Evolutionary conservation across 2,113 vertebrate genomes (phyloP), one percentile per base, ranked within the genome.

Genomic region (Pogona vitticeps): DNA sequence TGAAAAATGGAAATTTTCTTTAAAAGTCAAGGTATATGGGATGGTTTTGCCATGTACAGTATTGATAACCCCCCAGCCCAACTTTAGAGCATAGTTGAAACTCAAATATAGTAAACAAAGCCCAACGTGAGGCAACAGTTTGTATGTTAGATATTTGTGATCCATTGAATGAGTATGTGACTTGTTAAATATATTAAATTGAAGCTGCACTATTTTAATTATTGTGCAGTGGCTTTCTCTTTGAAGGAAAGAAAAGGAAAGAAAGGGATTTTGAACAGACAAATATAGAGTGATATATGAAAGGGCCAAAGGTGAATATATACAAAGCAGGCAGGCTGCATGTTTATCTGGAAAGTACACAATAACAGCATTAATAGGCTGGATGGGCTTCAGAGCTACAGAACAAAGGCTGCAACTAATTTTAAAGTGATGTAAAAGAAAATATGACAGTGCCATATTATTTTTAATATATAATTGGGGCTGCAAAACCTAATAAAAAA

Each of bases 311-410:
- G 90, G 82, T 82, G 90, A 92, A 87, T 86, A 89, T 88, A 65
- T 61, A 94, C 93, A 92, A 91, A 93, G 63, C 23, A 65, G 28
- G 91, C 86, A 87, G 94, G 82, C 83, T 88, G 89, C 71, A 68
- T 95, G 94, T 94, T 96, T 95, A 94, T 96, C 95, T 94, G 92
- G 89, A 93, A 95, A 86, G 93, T 90, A 88, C 93, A 90, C 92
- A 94, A 95, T 95, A 93, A 96, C 88, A 94, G 94, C 91, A 95
- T 96, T 96, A 94, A 94, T 95, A 95, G 93, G 92, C 92, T 91
- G 92, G 95, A 36, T 92, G 92, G 92, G 91, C 91, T 93, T 88
- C 90, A 92, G 89, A 86, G 75, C 92, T 92, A 91, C 92, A 93
- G 88, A 95, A 95, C 94, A 88, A 91, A 91, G 91, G 89, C 95